These are phyloP conservation scores for Chironomus riparius DNA, from an alignment of 2,888 invertebrate species.

Conservation along the genomic window DNA sequence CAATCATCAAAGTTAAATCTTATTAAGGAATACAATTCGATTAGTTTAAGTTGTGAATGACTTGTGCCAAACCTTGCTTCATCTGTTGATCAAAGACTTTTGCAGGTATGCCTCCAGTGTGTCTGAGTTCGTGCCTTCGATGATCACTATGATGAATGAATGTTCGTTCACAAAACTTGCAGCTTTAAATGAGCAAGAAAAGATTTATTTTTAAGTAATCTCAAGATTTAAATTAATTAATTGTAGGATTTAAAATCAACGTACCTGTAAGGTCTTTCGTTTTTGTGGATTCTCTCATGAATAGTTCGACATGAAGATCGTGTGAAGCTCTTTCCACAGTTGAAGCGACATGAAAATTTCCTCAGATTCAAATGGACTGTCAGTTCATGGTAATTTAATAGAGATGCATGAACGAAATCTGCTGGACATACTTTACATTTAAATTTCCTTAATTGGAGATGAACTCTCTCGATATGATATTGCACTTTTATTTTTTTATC, in stretches of 20 bases:
- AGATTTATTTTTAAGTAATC: not conserved
- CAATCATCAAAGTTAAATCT: too few relatives aligned
- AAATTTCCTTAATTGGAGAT: not conserved
- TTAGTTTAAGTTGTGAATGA: too few relatives aligned
- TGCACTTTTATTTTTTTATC: not conserved
- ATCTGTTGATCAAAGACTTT: not conserved
- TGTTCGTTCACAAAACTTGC: not conserved
- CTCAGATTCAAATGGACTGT: not conserved
- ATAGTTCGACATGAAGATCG: not conserved
- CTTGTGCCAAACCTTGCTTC: not conserved
- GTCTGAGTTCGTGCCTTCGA: not conserved
- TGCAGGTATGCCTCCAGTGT: not conserved
- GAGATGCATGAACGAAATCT: not conserved
- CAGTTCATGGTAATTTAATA: not conserved
- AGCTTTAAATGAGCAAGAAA: not conserved
- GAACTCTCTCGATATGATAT: not conserved
- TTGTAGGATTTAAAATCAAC: too few relatives aligned
- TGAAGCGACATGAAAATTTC: not conserved
- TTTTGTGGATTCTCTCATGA: constrained; percentile 1
- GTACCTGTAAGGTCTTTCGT: not conserved
- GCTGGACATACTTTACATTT: not conserved
- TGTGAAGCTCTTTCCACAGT: not conserved
- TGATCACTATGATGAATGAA: not conserved
- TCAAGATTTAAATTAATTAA: not conserved
- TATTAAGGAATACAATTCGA: too few relatives aligned